phyloP scores from a whole-genome alignment of 2,888 invertebrate species.

The Megastigmus dorsalis region DNA sequence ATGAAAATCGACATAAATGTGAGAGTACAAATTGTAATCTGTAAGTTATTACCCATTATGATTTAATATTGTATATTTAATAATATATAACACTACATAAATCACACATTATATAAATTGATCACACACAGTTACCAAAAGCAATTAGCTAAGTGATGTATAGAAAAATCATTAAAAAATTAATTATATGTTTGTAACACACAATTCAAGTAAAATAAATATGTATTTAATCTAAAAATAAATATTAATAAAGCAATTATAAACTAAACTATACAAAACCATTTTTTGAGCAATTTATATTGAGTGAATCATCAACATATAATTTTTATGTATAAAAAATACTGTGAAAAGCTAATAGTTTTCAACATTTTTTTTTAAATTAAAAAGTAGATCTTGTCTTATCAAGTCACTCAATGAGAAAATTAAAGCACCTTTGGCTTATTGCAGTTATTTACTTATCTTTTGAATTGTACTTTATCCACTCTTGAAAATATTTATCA shows the following conservation, averaged over 20 bases:
- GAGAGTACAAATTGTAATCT: slow-evolving; percentile 50
- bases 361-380: slow-evolving; percentile 34
- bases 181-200: too few species aligned
- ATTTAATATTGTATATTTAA: slow-evolving; percentile 48
- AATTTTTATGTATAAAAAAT: slow-evolving; percentile 49
- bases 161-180: too few species aligned
- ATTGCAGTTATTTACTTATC: slow-evolving; percentile 41
- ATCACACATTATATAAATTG: slow-evolving; percentile 37
- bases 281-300: slow-evolving; percentile 2
- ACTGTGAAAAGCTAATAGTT: slow-evolving; percentile 33
- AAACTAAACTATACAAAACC: slow-evolving; percentile 7
- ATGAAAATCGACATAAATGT: slow-evolving; percentile 49
- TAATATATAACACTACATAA: slow-evolving; percentile 47
- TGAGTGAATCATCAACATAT: slow-evolving; percentile 12
- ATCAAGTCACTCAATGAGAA: slow-evolving; percentile 27
- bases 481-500: slow-evolving; percentile 54
- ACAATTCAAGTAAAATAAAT: too few species aligned
- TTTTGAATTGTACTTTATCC: slow-evolving; percentile 52
- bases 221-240: slow-evolving; percentile 11
- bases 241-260: slow-evolving; percentile 9
- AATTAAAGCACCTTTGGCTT: slow-evolving; percentile 28
- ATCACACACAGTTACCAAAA: slow-evolving; percentile 25
- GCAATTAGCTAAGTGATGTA: too few species aligned
- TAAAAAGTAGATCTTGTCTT: slow-evolving; percentile 27
- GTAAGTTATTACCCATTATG: slow-evolving; percentile 49